phyloP scores from a whole-genome alignment of 2,888 invertebrate genomes.

The Isoperla grammatica region DNA sequence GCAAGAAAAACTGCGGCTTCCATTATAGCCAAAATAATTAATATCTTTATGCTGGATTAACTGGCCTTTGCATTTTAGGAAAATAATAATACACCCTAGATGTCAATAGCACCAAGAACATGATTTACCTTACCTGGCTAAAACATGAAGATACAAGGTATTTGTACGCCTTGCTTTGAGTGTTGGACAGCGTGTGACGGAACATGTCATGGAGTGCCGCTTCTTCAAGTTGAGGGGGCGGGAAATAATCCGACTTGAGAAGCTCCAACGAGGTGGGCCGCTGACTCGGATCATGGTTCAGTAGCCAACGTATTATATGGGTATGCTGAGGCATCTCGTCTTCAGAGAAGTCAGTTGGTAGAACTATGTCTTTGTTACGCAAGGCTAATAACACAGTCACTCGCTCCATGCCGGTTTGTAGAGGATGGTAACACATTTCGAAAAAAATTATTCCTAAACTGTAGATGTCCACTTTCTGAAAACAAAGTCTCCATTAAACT shows the following conservation, averaged over 20 bases:
- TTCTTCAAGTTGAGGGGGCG: constrained; percentile 81
- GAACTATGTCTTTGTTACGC: constrained; percentile 58
- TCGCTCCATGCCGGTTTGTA: constrained; percentile 86
- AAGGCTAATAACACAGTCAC: constrained; percentile 68
- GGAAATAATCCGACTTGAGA: constrained; percentile 73
- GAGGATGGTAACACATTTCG: constrained; percentile 87
- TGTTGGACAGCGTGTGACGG: constrained; percentile 72
- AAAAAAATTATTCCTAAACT: constrained; percentile 88
- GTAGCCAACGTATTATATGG: constrained; percentile 58
- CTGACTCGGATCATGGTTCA: constrained; percentile 76
- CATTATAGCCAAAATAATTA: too few relatives aligned
- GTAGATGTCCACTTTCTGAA: constrained; percentile 79
- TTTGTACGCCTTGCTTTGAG: constrained; percentile 73
- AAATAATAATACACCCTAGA: too few relatives aligned
- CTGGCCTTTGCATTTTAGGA: too few relatives aligned
- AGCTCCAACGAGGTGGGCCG: constrained; percentile 84
- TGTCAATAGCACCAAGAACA: background rate
- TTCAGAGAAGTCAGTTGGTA: constrained; percentile 64
- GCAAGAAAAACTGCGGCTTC: too few relatives aligned
- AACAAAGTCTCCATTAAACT: constrained; percentile 20
- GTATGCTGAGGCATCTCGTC: constrained; percentile 54
- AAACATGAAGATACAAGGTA: constrained; percentile 59
- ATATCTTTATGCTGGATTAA: too few relatives aligned
- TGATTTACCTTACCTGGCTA: constrained; percentile 41
- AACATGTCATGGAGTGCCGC: constrained; percentile 77